Evolutionary conservation across 2,888 invertebrate genomes (phyloP).

Genomic region (Dermolepida albohirtum): DNA sequence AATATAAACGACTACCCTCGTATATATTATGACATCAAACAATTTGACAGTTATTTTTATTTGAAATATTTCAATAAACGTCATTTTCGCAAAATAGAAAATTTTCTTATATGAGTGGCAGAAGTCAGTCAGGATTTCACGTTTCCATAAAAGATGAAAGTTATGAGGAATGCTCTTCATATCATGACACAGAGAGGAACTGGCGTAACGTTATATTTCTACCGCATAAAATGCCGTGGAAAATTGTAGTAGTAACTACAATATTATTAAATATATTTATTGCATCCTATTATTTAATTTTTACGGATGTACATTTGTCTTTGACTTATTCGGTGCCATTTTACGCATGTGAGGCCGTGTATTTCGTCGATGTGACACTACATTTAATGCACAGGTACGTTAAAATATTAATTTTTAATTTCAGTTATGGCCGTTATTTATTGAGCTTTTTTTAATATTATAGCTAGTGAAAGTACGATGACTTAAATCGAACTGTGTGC

Average conservation of each 20-base stretch:
- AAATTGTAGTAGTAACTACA: conserved; percentile 8
- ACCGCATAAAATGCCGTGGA: conserved; percentile 34
- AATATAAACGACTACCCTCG: no score
- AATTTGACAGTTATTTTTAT: no score
- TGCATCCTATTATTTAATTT: conserved; percentile 33
- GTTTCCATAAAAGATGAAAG: conserved; percentile 11
- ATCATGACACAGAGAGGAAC: conserved; percentile 13
- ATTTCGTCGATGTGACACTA: conserved; percentile 28
- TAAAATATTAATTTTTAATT: neutral
- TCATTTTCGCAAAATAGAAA: neutral
- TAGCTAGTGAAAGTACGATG: no score
- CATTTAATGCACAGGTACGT: conserved; percentile 34
- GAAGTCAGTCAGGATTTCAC: conserved; percentile 5
- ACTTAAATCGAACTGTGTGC: no score
- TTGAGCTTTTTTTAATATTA: no score
- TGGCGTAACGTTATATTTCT: conserved; percentile 35
- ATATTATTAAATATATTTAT: conserved; percentile 20
- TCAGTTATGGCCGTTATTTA: no score
- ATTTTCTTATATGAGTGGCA: neutral
- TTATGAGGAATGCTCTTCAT: neutral
- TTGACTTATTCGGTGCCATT: conserved; percentile 9
- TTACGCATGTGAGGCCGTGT: conserved; percentile 27
- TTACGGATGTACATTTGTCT: neutral
- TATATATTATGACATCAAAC: no score
- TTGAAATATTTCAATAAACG: no score